phyloP scores from a whole-genome alignment of 2,888 invertebrate genomes.

The Theodoxus fluviatilis region DNA sequence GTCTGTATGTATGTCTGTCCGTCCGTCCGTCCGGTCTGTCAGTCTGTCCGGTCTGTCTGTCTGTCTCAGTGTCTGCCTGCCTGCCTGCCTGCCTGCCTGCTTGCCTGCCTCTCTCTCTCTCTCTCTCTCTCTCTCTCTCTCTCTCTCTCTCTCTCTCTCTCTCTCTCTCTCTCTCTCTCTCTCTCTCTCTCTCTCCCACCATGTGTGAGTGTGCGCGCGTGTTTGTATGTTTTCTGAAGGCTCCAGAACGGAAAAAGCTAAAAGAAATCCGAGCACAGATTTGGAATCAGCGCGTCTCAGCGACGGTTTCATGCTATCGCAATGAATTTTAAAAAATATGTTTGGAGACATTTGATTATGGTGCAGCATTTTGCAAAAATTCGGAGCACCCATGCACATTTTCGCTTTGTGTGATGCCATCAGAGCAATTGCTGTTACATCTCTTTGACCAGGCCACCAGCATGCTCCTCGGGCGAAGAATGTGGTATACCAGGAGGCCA shows the following conservation, averaged over 20 bases:
- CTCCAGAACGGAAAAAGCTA: too few relatives aligned
- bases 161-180: conserved; percentile 10
- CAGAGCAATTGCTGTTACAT: too few relatives aligned
- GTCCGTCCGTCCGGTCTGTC: not conserved
- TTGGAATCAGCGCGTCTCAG: not conserved
- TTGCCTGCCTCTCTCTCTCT: not conserved
- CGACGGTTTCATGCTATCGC: not conserved
- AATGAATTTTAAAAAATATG: too few relatives aligned
- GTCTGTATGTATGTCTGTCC: not conserved
- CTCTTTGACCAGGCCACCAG: too few relatives aligned
- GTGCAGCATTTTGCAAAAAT: too few relatives aligned
- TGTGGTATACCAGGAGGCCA: too few relatives aligned
- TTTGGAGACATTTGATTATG: too few relatives aligned
- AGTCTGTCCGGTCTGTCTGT: not conserved
- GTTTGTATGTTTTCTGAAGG: not conserved
- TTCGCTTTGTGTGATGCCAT: too few relatives aligned
- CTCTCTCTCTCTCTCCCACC: not conserved
- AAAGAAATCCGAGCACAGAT: too few relatives aligned
- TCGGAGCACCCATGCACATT: too few relatives aligned
- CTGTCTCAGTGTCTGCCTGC: not conserved
- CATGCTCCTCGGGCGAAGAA: too few relatives aligned
- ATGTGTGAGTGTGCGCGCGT: conserved; percentile 5
- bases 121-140: not conserved
- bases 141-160: conserved; percentile 4
- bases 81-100: not conserved